Base-by-base conservation (phyloP, 2,888 invertebrate species). In the Mesochorus sp. region DNA sequence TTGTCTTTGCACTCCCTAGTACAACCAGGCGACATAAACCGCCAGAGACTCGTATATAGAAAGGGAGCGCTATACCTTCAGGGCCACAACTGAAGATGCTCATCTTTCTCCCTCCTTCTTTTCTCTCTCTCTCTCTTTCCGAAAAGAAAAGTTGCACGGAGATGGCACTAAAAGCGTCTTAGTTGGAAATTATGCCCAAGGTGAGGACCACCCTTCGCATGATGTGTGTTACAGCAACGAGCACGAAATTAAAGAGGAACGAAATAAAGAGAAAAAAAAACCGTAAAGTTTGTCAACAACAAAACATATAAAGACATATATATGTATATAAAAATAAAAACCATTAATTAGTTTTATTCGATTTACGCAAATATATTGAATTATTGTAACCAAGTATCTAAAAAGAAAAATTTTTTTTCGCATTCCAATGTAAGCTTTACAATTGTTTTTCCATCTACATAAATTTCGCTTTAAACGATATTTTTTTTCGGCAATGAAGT, bases 151-250 rank as follows among this genome's bases (percentile, higher is more conserved):
- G 57, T 49, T 70, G 47, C 49, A 70, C 59, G 42, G 66, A 57
- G 55, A 61, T 49, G 61, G 66, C 81, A 82, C 81, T 82, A 81
- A 83, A 84, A 81, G 75, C 72, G 78, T 76, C 80, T 82, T 74
- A 78, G 76, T 80, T 79, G 53, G 61, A 81, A 83, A 85, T 84
- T 82, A 84, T 82, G 79, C 76, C 61, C 71, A 51, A 55, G 77
- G 77, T 77, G 67, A 75, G 67, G 78, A 79, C 80, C 81, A 77
- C 74, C 80, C 72, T 77, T 68, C 24, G 24, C 26, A 61, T 53
- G 31, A 39, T 51, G 42, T 62, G 31, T 66, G 61, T 59, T 17
- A 17, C 28, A 53, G 24, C 61, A 19, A 34, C 51, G n/a, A n/a
- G 39, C 53, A 53, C 39, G 37, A 64, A 61, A 68, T 44, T 28